A percentile compares a stretch with the other conserved stretches of the same genome.
Conservation (phyloP, 2,888 invertebrate species). For the Caenorhabditis sp. region DNA sequence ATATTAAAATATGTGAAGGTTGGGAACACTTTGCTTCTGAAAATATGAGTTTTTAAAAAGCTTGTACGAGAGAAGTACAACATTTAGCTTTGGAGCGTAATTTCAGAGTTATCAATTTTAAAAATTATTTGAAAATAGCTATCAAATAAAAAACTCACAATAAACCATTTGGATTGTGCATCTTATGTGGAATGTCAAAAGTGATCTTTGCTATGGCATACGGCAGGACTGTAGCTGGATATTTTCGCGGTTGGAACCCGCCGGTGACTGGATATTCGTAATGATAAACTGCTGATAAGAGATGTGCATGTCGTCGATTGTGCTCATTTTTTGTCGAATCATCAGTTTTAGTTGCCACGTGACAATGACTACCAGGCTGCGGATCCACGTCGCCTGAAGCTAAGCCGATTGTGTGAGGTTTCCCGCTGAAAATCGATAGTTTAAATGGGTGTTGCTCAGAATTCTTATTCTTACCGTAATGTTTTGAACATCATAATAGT, state of each 20-base stretch:
- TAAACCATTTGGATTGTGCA: background rate
- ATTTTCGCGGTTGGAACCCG: background rate
- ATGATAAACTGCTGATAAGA: slow-evolving; percentile 10
- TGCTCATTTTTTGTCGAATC: background rate
- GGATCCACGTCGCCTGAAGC: slow-evolving; percentile 8
- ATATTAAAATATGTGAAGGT: background rate
- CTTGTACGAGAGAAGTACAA: no score
- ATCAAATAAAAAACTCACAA: background rate
- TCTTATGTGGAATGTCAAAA: slow-evolving; percentile 4
- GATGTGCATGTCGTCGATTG: slow-evolving; percentile 6
- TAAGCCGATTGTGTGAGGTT: slow-evolving; percentile 5
- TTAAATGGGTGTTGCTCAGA: background rate
- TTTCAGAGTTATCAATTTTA: background rate
- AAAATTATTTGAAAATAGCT: background rate
- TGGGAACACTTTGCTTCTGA: background rate
- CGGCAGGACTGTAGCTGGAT: slow-evolving; percentile 21
- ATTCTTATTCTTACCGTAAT: background rate
- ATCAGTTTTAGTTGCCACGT: background rate
- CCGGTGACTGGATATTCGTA: slow-evolving; percentile 18
- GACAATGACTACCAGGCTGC: slow-evolving; percentile 11
- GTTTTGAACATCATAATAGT: slow-evolving; percentile 22
- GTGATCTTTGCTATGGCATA: slow-evolving; percentile 8
- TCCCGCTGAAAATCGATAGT: slow-evolving; percentile 3
- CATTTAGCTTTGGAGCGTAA: no score
- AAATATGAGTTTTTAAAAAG: background rate